phyloP scores from a whole-genome alignment of 2,113 vertebrate genomes.

The Alaudala cheleensis region DNA sequence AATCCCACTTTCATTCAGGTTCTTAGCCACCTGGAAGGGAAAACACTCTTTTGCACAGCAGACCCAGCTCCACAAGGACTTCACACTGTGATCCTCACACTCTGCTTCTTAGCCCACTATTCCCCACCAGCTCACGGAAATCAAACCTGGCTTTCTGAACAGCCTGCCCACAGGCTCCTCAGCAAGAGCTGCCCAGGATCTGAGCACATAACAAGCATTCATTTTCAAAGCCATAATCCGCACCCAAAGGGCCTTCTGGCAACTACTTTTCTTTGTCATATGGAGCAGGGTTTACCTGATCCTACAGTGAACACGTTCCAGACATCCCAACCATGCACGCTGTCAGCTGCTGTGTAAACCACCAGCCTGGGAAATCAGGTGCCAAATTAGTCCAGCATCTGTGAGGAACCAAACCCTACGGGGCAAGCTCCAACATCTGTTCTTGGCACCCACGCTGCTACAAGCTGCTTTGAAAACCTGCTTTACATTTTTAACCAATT shows the following conservation, averaged over 20 bases:
- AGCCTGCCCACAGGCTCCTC: not conserved
- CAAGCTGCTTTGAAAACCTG: slow-evolving; percentile 18
- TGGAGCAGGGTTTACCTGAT: not conserved
- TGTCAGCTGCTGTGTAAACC: slow-evolving; percentile 24
- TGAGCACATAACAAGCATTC: not conserved
- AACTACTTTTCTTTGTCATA: slow-evolving; percentile 8
- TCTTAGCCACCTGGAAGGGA: not conserved
- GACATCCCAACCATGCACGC: not conserved
- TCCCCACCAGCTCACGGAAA: not conserved
- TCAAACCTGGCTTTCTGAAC: not conserved
- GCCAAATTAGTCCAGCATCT: slow-evolving; percentile 52
- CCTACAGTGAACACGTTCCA: not conserved
- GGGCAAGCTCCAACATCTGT: slow-evolving; percentile 39
- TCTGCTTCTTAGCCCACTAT: not conserved
- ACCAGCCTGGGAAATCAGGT: slow-evolving; percentile 27
- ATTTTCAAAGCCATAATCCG: not conserved
- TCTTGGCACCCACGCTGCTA: not conserved
- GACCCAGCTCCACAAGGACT: not conserved
- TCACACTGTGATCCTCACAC: not conserved
- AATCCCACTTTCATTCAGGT: not conserved
- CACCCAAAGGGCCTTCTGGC: not conserved
- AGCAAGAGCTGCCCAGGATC: not conserved
- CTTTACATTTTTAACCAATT: slow-evolving; percentile 39
- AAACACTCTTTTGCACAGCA: not conserved
- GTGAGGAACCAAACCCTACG: not conserved